Evolutionary conservation across 2,888 invertebrate species (phyloP).

Genomic region (Drosophila mettleri): DNA sequence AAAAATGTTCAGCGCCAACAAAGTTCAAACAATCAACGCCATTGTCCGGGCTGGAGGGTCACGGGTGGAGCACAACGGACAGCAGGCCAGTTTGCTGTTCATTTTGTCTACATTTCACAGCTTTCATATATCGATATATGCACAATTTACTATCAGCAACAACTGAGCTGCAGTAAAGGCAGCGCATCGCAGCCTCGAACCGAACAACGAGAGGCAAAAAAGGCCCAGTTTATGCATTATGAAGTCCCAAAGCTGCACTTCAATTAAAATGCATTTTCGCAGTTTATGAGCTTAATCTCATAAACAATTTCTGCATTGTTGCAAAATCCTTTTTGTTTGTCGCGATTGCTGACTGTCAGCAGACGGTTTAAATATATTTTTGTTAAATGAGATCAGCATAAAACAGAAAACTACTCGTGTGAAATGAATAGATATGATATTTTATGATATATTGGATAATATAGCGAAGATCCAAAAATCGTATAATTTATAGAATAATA

Average conservation of each 20-base stretch:
- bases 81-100: conserved; percentile 37
- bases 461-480: too few relatives aligned
- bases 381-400: conserved; percentile 15
- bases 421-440: background rate
- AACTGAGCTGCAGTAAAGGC: conserved; percentile 21
- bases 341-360: conserved; percentile 53
- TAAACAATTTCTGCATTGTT: conserved; percentile 78
- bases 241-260: conserved; percentile 84
- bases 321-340: conserved; percentile 45
- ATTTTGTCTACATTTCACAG: conserved; percentile 61
- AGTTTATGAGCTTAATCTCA: conserved; percentile 82
- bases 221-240: conserved; percentile 62
- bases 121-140: conserved; percentile 67
- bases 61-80: background rate
- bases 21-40: conserved; percentile 80
- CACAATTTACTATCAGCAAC: conserved; percentile 73
- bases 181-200: conserved; percentile 5
- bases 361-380: conserved; percentile 47
- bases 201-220: conserved; percentile 34
- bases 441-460: too few relatives aligned
- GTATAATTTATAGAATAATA: too few relatives aligned
- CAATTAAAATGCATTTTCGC: conserved; percentile 85
- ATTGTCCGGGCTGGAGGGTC: conserved; percentile 50
- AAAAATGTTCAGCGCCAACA: conserved; percentile 57
- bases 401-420: background rate